Evolutionary conservation across 2,113 vertebrate species (phyloP).

Genomic region (Dryoscopus gambensis): DNA sequence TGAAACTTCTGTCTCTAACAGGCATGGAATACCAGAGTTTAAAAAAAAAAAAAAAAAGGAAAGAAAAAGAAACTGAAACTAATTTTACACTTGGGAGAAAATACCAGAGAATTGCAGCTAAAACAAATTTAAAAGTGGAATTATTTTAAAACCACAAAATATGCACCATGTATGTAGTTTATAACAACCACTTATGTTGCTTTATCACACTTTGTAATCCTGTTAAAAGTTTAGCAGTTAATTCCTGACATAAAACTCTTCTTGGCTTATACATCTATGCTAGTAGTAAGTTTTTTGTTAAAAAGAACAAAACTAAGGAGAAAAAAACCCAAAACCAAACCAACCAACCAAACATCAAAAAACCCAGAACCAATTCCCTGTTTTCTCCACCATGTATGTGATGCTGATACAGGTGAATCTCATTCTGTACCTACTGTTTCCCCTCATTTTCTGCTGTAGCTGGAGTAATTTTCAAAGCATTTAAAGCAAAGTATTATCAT

Average conservation of each 20-base stretch:
- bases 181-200: background rate
- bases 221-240: background rate
- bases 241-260: background rate
- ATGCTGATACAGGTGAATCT: background rate
- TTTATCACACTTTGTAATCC: background rate
- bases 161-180: background rate
- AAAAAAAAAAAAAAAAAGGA: fast-evolving
- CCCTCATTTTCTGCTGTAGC: background rate
- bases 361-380: background rate
- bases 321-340: background rate
- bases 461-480: background rate
- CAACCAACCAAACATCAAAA: background rate
- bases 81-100: background rate
- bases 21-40: background rate
- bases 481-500: background rate
- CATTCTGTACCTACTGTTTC: background rate
- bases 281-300: background rate
- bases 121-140: background rate
- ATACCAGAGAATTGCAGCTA: background rate
- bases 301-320: background rate
- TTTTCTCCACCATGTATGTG: background rate
- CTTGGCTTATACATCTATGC: background rate
- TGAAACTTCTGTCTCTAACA: background rate
- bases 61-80: background rate
- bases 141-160: background rate